Evolutionary conservation across 2,888 invertebrate species (phyloP), one percentile per base, ranked within the genome.

Genomic region (Chloroclysta siterata): DNA sequence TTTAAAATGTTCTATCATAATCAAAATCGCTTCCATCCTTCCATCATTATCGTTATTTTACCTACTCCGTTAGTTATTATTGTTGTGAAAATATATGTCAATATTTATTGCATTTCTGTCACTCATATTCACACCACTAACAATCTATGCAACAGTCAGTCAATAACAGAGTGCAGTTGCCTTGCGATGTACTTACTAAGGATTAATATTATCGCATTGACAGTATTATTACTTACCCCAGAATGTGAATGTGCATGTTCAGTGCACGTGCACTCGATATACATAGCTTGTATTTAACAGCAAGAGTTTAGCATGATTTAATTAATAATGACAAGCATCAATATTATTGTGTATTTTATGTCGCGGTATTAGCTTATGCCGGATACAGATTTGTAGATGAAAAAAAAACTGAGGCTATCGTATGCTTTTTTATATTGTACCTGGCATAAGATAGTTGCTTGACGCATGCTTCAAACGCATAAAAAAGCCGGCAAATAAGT

Each of bases 111-210:
- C 47, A 65, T 63, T 61, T 60, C 48, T 63, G 50, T 61, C 59
- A 53, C 13, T 50, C 56, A 50, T 58, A 22, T 48, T 65, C 54
- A 59, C 60, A 50, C 22, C 64, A 56, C 56, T 63, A 60, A 66
- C 61, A 65, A 44, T 56, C 15, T 77, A 84, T 88, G 88, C 88
- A 83, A 80, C 86, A 84, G 88, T 88, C 88, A 88, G 88, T 88
- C 87, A 81, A 77, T 79, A 75, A 78, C 71, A 70, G 66, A 65
- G 53, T 67, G 56, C 59, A 60, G 42, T 61, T 47, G 65, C 53
- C 58, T 62, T 46, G 50, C 57, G 13, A 53, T 48, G 11, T 39
- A 7, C 11, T 33, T 39, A 7, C 11, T 33, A 29, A n/a, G 11
- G 14, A 48, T 13, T 5, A 51, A 53, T 13, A 47, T 39, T n/a